Conservation (phyloP, 2,888 invertebrate species). For the Yponomeuta evonymella region DNA sequence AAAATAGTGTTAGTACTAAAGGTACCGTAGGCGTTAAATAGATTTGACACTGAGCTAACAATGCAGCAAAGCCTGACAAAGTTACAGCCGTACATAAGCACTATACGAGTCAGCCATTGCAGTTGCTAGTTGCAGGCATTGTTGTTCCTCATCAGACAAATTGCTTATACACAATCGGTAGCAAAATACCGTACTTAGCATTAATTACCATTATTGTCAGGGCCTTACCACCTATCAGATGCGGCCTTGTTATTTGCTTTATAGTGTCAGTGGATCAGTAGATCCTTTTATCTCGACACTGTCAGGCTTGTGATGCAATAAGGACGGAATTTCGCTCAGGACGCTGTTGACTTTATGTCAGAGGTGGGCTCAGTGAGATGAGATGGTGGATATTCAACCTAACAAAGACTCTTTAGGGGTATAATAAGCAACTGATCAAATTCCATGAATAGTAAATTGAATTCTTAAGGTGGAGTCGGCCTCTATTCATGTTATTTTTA, state of each 20-base stretch:
- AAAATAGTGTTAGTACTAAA: background rate
- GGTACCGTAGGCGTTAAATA: conserved; percentile 1
- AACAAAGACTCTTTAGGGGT: background rate
- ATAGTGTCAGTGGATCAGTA: conserved; percentile 25
- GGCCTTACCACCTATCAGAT: conserved; percentile 14
- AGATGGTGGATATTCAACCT: background rate
- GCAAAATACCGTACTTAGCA: conserved; percentile 32
- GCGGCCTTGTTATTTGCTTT: conserved; percentile 36
- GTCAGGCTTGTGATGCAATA: conserved; percentile 38
- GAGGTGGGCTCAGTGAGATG: conserved; percentile 25
- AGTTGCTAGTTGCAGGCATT: background rate
- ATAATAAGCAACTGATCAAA: background rate
- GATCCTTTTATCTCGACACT: conserved; percentile 47
- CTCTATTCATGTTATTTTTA: background rate
- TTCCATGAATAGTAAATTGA: background rate
- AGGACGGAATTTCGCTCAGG: conserved; percentile 36
- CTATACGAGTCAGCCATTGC: background rate
- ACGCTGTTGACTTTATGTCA: conserved; percentile 27
- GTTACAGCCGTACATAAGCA: background rate
- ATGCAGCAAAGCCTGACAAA: background rate
- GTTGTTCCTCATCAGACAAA: conserved; percentile 10
- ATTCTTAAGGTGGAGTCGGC: background rate
- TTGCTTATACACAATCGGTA: conserved; percentile 32
- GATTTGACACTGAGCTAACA: conserved; percentile 1
- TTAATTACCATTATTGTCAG: conserved; percentile 31